Percentiles rank a stretch among this genome's conserved stretches.
Evolutionary conservation across 2,888 invertebrate genomes (phyloP).

Genomic region (Cerceris rybyensis): DNA sequence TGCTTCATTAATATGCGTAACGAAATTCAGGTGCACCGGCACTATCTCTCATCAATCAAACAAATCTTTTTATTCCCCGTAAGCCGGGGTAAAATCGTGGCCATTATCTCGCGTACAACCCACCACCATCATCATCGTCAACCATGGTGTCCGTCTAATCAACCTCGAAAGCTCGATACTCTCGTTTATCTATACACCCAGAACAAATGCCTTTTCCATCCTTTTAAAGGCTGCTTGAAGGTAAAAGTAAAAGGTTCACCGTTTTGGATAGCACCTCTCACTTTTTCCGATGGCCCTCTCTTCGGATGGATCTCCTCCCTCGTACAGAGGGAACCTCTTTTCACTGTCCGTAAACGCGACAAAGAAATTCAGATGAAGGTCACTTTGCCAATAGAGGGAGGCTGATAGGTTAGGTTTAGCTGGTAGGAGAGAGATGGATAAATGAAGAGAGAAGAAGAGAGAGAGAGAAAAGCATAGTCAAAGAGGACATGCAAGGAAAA

Average conservation of each 20-base stretch:
- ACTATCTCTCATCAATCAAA: background rate
- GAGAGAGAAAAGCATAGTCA: conserved; percentile 3
- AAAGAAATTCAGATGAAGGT: conserved; percentile 73
- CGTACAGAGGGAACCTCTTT: background rate
- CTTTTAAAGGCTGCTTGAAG: conserved; percentile 18
- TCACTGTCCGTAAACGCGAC: conserved; percentile 40
- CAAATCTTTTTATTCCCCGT: background rate
- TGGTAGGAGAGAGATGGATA: background rate
- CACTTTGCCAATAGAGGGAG: conserved; percentile 66
- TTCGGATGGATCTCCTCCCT: conserved; percentile 11
- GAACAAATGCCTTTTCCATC: background rate
- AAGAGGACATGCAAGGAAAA: conserved; percentile 9
- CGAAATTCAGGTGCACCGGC: background rate
- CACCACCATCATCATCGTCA: conserved; percentile 1
- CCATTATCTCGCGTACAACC: conserved; percentile 23
- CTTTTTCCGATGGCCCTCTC: conserved; percentile 8
- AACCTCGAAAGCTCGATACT: conserved; percentile 10
- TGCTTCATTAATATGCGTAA: too few relatives aligned
- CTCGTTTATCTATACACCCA: background rate
- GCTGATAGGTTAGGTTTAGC: conserved; percentile 8
- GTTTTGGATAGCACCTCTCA: conserved; percentile 15
- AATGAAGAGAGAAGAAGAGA: background rate
- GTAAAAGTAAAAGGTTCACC: conserved; percentile 40
- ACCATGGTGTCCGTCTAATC: background rate
- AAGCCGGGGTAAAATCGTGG: conserved; percentile 7